Evolutionary conservation across 2,888 invertebrate genomes (phyloP), one percentile per base, ranked within the genome.

Genomic region (Lasioglossum malachurum): DNA sequence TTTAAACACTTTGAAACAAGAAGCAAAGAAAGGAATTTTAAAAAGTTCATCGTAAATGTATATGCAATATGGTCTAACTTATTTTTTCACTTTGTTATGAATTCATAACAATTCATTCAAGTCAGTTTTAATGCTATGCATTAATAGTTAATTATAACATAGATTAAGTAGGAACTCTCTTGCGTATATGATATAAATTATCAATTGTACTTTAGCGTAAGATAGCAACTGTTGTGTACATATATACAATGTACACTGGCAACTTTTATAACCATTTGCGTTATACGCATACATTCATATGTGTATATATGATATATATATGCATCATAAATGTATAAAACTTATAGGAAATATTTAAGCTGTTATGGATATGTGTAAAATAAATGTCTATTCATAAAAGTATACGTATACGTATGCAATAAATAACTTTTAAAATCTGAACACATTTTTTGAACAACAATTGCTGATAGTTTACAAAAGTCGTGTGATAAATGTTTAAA

Each of bases 61-160:
- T 75, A 72, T 72, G 38, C 49, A 75, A 53, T 71, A 75, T 67
- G 74, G 71, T 84, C 85, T 78, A 86, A 84, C 38, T 86, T 80
- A 80, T 80, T 77, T 86, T 85, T 84, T 57, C 79, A 85, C 73
- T 78, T 75, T 85, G 80, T 81, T 86, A 86, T 86, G 86, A 67
- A 81, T 78, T 41, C 77, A 81, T 86, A 85, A 85, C 74, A 60
- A 85, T 79, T 49, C 41, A 75, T 78, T 86, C 23, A 71, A 74
- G 27, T 78, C 27, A 57, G 38, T 84, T 84, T 85, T 86, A 86
- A 80, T 85, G 80, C 80, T 78, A 38, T 86, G 81, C 81, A 85
- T 86, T 85, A 85, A 64, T 44, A 35, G 64, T 76, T 57, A 35
- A 81, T 76, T 75, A 41, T 85, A 78, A 67, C 69, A 35, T 85